phyloP scores from a whole-genome alignment of 1,140 invertebrate species.

The Lordiphosa clarofinis region DNA sequence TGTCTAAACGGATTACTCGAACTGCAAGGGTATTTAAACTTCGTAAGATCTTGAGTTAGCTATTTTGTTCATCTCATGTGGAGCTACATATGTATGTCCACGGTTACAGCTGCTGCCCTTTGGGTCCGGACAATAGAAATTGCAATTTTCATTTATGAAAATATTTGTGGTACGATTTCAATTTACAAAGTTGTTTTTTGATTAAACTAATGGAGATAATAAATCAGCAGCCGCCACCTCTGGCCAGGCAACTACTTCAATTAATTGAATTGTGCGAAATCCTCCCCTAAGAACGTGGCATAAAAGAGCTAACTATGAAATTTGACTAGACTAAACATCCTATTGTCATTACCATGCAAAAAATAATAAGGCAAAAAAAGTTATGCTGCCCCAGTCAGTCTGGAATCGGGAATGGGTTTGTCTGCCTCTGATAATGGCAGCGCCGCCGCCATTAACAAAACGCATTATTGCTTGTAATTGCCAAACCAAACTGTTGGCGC shows the following conservation, averaged over 20 bases:
- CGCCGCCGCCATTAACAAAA: conserved; percentile 54
- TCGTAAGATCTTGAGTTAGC: no score
- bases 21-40: no score
- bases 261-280: conserved; percentile 47
- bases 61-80: neutral
- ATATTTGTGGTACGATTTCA: conserved; percentile 12
- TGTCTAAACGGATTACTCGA: no score
- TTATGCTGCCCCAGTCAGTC: conserved; percentile 12
- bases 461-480: conserved; percentile 65
- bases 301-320: conserved; percentile 30
- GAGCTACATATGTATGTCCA: conserved; percentile 26
- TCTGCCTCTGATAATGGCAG: conserved; percentile 39
- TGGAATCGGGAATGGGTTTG: conserved; percentile 12
- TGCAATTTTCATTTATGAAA: conserved; percentile 46
- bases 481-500: conserved; percentile 21
- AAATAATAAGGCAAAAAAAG: conserved; percentile 22
- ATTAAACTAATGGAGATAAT: conserved; percentile 64
- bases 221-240: conserved; percentile 34
- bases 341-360: conserved; percentile 32
- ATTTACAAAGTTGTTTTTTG: conserved; percentile 37
- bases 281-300: conserved; percentile 15
- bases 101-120: conserved; percentile 5
- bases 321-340: conserved; percentile 21
- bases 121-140: conserved; percentile 20
- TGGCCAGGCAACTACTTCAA: conserved; percentile 38